These are phyloP conservation scores for Crocuta crocuta DNA, from an alignment of 2,113 vertebrate genomes.

Conservation along the genomic window DNA sequence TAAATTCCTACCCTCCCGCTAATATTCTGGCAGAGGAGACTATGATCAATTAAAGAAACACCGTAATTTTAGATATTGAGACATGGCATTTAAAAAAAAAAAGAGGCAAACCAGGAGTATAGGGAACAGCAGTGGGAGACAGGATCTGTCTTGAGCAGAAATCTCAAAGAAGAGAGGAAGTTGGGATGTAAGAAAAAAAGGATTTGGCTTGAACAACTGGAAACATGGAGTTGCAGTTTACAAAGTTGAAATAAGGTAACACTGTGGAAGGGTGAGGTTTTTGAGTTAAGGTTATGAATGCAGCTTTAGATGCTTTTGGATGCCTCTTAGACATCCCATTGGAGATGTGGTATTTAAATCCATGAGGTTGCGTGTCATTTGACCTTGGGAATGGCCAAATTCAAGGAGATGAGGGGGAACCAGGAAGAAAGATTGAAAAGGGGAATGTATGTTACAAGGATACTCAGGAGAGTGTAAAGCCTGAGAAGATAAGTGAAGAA, in stretches of 20 bases:
- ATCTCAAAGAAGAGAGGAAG: not conserved
- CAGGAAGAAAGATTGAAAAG: not conserved
- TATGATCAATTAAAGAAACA: not conserved
- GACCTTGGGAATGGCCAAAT: not conserved
- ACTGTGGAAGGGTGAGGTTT: not conserved
- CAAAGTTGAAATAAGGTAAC: not conserved
- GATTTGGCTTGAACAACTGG: not conserved
- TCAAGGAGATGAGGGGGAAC: not conserved
- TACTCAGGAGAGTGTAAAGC: not conserved
- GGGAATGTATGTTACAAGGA: not conserved
- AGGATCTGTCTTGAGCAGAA: not conserved
- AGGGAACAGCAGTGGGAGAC: not conserved
- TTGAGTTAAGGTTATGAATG: not conserved
- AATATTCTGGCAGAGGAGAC: not conserved
- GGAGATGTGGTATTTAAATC: slow-evolving; percentile 52
- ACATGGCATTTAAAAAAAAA: not conserved
- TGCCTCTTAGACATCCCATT: not conserved
- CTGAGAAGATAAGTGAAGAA: not conserved
- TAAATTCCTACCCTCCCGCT: not conserved
- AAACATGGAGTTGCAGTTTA: not conserved
- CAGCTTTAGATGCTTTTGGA: not conserved
- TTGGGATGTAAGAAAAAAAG: not conserved
- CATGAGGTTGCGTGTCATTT: not conserved
- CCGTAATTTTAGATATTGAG: not conserved
- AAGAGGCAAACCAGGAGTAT: not conserved